Evolutionary conservation across 2,113 vertebrate genomes (phyloP), one percentile per base, ranked within the genome.

Genomic region (Labrus mixtus): DNA sequence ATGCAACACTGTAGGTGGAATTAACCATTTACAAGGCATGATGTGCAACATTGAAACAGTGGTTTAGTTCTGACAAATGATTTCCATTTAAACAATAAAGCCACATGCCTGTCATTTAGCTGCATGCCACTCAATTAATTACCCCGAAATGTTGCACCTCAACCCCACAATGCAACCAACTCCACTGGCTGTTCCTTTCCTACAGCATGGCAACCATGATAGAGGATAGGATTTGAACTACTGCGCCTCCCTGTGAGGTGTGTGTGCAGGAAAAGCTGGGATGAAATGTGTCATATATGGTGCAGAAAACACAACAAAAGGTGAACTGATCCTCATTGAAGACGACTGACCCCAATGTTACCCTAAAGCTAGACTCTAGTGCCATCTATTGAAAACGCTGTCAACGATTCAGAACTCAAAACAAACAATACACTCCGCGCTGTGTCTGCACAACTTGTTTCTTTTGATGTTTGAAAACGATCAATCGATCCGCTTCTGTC

Each of bases 351-450:
- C 93, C 91, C 87, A 62, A 90, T 81, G 90, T 84, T 95, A 94
- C 93, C 92, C 93, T 95, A 94, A 94, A 89, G 92, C 94, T 95
- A 96, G 96, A 96, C 96, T 96, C 95, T 94, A 96, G 96, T 98
- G 97, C 97, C 97, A 97, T 96, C 97, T 99, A 98, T 97, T 96
- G 97, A 99, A 94, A 89, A 91, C 83, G 46, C 91, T 92, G 54
- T 83, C 79, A 91, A 73, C 72, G 92, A 93, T 95, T 81, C 87
- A 71, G 80, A 53, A 68, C 83, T 81, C 76, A 43, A n/a, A 25
- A 43, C 63, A 85, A 73, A 68, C 64, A n/a, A 8, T 51, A 3
- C 8, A 51, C 20, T 29, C 22, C 13, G 57, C 17, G 3, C 63
- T 63, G 29, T 39, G 29, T 39, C 61, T 4, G 25, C 9, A 19